A percentile compares a stretch with the other conserved stretches of the same genome.
phyloP scores from a whole-genome alignment of 2,113 vertebrate genomes.

The Vicugna pacos region DNA sequence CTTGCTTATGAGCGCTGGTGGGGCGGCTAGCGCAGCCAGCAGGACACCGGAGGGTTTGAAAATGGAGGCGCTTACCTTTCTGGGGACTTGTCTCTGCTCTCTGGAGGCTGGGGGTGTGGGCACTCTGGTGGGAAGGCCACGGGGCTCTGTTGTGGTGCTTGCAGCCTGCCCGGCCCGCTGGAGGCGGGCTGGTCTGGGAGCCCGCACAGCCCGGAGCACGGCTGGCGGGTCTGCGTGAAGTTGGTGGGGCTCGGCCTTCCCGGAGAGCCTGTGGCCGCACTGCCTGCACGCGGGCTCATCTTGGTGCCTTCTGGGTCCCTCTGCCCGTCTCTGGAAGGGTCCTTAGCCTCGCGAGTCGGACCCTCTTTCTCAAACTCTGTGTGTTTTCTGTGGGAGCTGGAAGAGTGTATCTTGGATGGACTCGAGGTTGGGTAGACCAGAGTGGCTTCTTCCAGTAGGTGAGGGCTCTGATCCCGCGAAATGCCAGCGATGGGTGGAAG shows the following conservation, averaged over 20 bases:
- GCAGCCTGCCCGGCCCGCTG: constrained; percentile 66
- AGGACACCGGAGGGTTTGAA: not conserved
- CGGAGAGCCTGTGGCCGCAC: constrained; percentile 94
- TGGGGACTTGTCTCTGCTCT: constrained; percentile 80
- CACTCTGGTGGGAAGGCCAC: constrained; percentile 83
- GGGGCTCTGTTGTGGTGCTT: constrained; percentile 78
- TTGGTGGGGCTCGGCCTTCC: constrained; percentile 94
- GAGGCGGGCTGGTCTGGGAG: constrained; percentile 80
- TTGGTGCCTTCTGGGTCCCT: constrained; percentile 90
- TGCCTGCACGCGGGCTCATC: constrained; percentile 94
- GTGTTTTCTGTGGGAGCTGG: constrained; percentile 84
- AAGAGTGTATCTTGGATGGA: constrained; percentile 81
- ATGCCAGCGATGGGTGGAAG: constrained; percentile 87
- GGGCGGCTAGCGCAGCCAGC: not conserved
- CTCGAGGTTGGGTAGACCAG: constrained; percentile 87
- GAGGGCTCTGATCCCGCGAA: constrained; percentile 86
- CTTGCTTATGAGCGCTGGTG: not conserved
- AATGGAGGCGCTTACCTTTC: constrained; percentile 84
- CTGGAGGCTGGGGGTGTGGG: constrained; percentile 41
- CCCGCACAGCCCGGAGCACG: constrained; percentile 79
- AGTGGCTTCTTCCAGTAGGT: constrained; percentile 86
- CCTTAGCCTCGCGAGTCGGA: constrained; percentile 78
- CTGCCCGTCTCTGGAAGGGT: constrained; percentile 83
- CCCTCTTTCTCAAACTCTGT: constrained; percentile 85
- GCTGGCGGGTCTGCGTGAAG: constrained; percentile 90